These are phyloP conservation scores for Melangyna quadrimaculata DNA, from an alignment of 2,888 invertebrate species.

Conservation along the genomic window DNA sequence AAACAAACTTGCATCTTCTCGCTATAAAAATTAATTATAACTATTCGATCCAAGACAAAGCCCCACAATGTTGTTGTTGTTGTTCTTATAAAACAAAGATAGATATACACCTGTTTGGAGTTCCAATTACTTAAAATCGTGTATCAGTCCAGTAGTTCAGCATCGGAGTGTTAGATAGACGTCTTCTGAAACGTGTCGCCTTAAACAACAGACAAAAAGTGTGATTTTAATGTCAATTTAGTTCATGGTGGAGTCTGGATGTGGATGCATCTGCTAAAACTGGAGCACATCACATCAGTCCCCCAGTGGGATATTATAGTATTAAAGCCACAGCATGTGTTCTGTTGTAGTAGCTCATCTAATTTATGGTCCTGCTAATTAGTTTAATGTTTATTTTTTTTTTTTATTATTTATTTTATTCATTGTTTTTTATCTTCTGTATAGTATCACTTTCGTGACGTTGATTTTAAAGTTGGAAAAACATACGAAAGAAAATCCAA, in stretches of 20 bases:
- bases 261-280: constrained; percentile 58
- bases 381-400: constrained; percentile 64
- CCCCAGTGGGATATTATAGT: constrained; percentile 12
- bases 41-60: constrained; percentile 48
- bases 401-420: constrained; percentile 7
- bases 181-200: neutral
- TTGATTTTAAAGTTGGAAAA: constrained; percentile 34
- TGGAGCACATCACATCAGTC: constrained; percentile 43
- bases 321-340: constrained; percentile 10
- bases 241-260: neutral
- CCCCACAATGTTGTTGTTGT: no score
- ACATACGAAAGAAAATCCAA: neutral
- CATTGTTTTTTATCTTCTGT: neutral
- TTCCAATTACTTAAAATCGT: constrained; percentile 60
- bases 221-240: constrained; percentile 60
- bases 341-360: constrained; percentile 27
- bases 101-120: constrained; percentile 55
- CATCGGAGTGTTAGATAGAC: neutral
- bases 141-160: constrained; percentile 31
- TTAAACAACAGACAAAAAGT: constrained; percentile 34
- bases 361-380: constrained; percentile 70
- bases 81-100: neutral
- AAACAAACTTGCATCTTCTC: constrained; percentile 37
- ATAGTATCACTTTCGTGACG: constrained; percentile 17
- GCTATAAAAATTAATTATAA: constrained; percentile 51